Evolutionary conservation across 2,797 vertebrate genomes (phyloP), one percentile per base, ranked within the genome.

Genomic region (Lacerta viridis): DNA sequence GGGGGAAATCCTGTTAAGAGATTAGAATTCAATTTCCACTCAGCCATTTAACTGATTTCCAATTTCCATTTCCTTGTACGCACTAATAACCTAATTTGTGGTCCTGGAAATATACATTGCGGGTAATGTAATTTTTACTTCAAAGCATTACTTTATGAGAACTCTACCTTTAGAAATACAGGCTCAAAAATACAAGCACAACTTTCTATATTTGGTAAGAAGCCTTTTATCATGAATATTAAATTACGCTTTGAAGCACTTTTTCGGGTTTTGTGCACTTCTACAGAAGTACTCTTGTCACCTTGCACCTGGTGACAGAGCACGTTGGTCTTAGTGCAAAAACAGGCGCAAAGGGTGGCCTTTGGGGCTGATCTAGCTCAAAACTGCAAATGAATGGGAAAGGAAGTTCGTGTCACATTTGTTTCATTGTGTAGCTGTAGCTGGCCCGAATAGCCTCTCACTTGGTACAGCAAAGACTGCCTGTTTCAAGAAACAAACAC

Each of bases 21-120:
- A 84, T 77, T 85, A 81, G 78, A 90, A 77, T 84, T 87, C 82
- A 90, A 88, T 90, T 90, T 88, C 86, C 83, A 88, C 86, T 80
- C 89, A 81, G 81, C 89, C 89, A 81, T 90, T 85, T 77, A 90
- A 88, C 89, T 85, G 78, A 76, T 88, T 84, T 59, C 83, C 71
- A 82, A 81, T 87, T 90, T 85, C 78, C 78, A 84, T 88, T 88
- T 85, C 86, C 89, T 88, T 88, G 78, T 88, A 84, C 79, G 69
- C 68, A 80, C 69, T 85, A 88, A 90, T 85, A 88, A 85, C 82
- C 86, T 85, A 80, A 88, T 80, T 88, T 90, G 86, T 85, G 86
- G 89, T 85, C 61, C 79, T 90, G 89, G 29, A 84, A 59, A 85
- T 88, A 87, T 88, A 87, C 29, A 80, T 88, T 90, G 83, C 46